Base-by-base conservation (phyloP, 2,113 vertebrate genomes). In the Bambusicola thoracicus region DNA sequence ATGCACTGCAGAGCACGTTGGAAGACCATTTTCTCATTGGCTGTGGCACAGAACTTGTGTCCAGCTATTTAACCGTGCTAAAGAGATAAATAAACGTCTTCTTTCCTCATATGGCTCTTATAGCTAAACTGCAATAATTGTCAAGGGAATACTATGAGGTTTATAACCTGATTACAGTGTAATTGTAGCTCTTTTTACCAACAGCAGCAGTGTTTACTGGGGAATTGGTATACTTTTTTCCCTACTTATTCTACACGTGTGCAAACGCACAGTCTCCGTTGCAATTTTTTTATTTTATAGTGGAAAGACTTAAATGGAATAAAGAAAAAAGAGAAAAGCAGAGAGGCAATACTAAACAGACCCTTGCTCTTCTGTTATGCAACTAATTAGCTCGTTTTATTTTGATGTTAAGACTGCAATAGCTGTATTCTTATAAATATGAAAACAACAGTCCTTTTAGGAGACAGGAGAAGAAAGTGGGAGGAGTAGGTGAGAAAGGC, bases 401-500 rank as follows among this genome's bases (percentile, higher is more conserved):
- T 82, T 85, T 74, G 38, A 65, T 74, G 63, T 77, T 63, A 59
- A 84, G 75, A 56, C 32, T 69, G 63, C 17, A 41, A 87, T 20
- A 80, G 75, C 68, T 53, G 24, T 79, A 22, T 38, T 81, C 49
- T 53, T 69, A 59, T 75, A 61, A 72, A 84, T 14, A 73, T 8
- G 15, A 89, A 84, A 86, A 89, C 87, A 70, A 2, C 18, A 1
- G 70, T 77, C 67, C 63, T 76, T 49, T 46, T 36, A 85, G 53
- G 77, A 69, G 46, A 53, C 11, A 61, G 56, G 24, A 81, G 40
- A 65, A 87, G 80, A 93, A 91, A 86, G 67, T 91, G 46, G 38
- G 72, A 80, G 59, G 78, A 38, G 56, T 51, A 95, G 85, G 65
- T 93, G 79, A 92, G 89, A 81, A 89, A 91, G 68, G 67, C 76